Evolutionary conservation across 2,888 invertebrate genomes (phyloP).

Genomic region (Sympetrum striolatum): DNA sequence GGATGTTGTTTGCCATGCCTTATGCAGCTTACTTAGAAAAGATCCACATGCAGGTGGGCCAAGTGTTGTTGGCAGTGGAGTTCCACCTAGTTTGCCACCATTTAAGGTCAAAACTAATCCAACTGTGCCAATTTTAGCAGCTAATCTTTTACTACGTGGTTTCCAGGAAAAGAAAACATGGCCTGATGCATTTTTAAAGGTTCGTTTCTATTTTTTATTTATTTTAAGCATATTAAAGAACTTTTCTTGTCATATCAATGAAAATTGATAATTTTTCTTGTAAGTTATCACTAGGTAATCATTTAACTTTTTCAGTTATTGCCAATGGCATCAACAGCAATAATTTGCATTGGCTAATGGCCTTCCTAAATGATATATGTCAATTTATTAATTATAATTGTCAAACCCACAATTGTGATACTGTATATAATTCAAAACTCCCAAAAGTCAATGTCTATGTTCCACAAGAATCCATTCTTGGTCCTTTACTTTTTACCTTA

Average conservation of each 20-base stretch:
- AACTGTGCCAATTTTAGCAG: constrained; percentile 79
- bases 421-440: too few relatives aligned
- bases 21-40: constrained; percentile 81
- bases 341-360: too few relatives aligned
- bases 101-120: constrained; percentile 83
- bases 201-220: constrained; percentile 54
- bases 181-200: constrained; percentile 92
- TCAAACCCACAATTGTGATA: too few relatives aligned
- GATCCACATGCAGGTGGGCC: constrained; percentile 67
- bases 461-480: too few relatives aligned
- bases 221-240: constrained; percentile 20
- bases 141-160: constrained; percentile 83
- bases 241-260: constrained; percentile 44
- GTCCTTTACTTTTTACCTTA: too few relatives aligned
- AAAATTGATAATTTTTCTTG: neutral
- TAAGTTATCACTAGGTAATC: neutral
- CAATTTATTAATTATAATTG: too few relatives aligned
- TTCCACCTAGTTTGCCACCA: constrained; percentile 49
- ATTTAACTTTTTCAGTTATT: too few relatives aligned
- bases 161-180: constrained; percentile 83
- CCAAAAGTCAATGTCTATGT: too few relatives aligned
- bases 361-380: too few relatives aligned
- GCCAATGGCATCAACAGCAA: too few relatives aligned
- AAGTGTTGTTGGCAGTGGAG: constrained; percentile 15
- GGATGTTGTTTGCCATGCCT: constrained; percentile 66